phyloP scores from a whole-genome alignment of 2,888 invertebrate species.

The Arge pagana region DNA sequence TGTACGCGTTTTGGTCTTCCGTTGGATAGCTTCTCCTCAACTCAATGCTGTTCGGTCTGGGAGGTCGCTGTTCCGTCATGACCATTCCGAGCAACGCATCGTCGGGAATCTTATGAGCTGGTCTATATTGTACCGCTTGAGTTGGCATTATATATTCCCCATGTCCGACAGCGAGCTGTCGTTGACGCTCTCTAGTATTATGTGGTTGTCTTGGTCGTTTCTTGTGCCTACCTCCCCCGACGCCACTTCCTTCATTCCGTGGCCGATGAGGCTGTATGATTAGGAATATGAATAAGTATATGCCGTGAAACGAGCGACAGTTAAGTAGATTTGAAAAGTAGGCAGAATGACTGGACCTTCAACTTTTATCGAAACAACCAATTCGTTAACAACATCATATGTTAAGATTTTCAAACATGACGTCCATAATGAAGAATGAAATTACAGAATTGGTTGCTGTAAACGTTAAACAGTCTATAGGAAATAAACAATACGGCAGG shows the following conservation, averaged over 20 bases:
- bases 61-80: slow-evolving; percentile 69
- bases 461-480: too few species aligned
- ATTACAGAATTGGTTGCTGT: too few species aligned
- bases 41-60: slow-evolving; percentile 87
- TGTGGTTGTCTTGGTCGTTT: slow-evolving; percentile 84
- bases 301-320: neutral
- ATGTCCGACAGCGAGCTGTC: slow-evolving; percentile 81
- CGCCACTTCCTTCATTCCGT: slow-evolving; percentile 63
- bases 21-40: slow-evolving; percentile 67
- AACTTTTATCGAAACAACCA: slow-evolving; percentile 1
- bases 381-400: neutral
- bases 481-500: too few species aligned
- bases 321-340: slow-evolving; percentile 29
- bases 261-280: slow-evolving; percentile 66
- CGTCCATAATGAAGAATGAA: too few species aligned
- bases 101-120: slow-evolving; percentile 62
- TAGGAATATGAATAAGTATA: too few species aligned
- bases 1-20: slow-evolving; percentile 52
- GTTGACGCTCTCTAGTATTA: slow-evolving; percentile 84
- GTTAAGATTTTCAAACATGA: neutral
- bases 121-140: slow-evolving; percentile 65
- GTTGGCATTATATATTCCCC: slow-evolving; percentile 83
- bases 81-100: slow-evolving; percentile 62
- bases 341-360: slow-evolving; percentile 29
- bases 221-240: slow-evolving; percentile 72